Evolutionary conservation across 2,797 vertebrate genomes (phyloP).

Genomic region (Masticophis lateralis): DNA sequence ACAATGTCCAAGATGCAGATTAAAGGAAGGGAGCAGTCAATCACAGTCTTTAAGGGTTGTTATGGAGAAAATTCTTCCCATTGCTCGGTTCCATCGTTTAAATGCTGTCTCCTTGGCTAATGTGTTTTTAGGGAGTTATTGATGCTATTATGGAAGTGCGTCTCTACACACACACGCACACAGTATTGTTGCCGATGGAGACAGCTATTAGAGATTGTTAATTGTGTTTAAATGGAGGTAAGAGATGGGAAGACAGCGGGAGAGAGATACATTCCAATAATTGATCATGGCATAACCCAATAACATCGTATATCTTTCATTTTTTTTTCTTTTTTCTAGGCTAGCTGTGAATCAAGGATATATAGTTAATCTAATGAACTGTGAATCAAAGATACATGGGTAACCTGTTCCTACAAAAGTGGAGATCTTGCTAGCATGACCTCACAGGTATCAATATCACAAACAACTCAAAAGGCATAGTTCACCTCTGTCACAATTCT

Average conservation of each 20-base stretch:
- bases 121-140: background rate
- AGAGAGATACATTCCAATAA: background rate
- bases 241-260: too few species aligned
- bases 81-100: background rate
- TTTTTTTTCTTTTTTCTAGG: background rate
- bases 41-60: background rate
- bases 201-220: background rate
- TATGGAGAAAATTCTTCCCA: background rate
- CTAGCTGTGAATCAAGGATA: background rate
- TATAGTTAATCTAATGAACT: too few species aligned
- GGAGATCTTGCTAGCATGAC: background rate
- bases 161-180: background rate
- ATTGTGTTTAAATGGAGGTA: background rate
- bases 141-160: background rate
- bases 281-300: background rate
- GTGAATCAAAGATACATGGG: background rate
- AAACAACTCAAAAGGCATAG: background rate
- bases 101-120: background rate
- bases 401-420: background rate
- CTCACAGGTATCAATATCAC: background rate
- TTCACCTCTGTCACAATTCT: background rate
- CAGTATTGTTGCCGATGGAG: background rate
- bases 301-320: background rate
- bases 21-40: background rate
- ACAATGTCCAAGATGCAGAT: constrained; percentile 25